These are phyloP conservation scores for Eurystomus gularis DNA, from an alignment of 2,113 vertebrate genomes.

Conservation along the genomic window DNA sequence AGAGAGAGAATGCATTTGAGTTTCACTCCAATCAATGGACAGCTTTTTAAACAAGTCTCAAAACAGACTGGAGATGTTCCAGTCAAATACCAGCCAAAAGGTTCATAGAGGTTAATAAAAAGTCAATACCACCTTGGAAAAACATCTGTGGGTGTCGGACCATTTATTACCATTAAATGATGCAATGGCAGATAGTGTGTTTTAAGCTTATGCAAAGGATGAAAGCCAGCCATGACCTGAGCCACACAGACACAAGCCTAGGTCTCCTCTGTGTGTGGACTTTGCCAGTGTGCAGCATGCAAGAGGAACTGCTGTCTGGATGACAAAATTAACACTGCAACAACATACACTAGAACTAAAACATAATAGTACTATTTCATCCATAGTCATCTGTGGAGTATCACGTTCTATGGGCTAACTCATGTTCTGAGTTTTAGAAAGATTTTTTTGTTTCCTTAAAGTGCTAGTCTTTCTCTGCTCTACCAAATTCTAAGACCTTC, in stretches of 20 bases:
- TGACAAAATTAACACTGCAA: not conserved
- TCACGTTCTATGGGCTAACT: fast-evolving
- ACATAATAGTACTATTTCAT: not conserved
- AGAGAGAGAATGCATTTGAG: not conserved
- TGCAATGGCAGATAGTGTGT: not conserved
- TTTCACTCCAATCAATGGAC: not conserved
- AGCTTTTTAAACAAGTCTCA: slow-evolving; percentile 22
- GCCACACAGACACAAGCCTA: not conserved
- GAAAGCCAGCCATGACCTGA: not conserved
- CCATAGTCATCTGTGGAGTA: not conserved
- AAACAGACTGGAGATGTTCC: not conserved
- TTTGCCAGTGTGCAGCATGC: not conserved
- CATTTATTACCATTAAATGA: not conserved
- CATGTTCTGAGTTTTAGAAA: not conserved
- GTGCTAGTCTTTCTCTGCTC: not conserved
- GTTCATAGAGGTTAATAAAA: slow-evolving; percentile 14
- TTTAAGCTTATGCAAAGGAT: not conserved
- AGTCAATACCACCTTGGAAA: not conserved
- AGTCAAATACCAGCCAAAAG: not conserved
- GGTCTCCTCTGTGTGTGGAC: not conserved
- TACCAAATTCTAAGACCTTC: not conserved
- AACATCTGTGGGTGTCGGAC: not conserved
- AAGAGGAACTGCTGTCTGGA: not conserved
- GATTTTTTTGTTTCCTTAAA: not conserved
- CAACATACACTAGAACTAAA: not conserved